These are phyloP conservation scores for Oscheius sp. DNA, from an alignment of 2,888 invertebrate genomes.

Conservation along the genomic window DNA sequence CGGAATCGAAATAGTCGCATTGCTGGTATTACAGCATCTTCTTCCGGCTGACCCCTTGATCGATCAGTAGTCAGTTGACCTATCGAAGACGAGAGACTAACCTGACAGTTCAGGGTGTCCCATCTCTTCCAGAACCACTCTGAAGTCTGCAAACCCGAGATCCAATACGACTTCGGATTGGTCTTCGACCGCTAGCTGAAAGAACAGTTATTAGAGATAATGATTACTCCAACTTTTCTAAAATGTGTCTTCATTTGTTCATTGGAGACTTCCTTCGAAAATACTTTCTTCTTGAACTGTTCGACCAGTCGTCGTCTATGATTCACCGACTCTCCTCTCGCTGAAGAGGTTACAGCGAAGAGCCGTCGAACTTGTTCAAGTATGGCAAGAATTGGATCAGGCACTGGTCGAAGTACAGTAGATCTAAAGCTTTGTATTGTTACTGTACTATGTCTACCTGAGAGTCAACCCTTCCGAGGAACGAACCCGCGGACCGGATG, in stretches of 20 bases:
- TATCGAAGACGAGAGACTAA: not conserved
- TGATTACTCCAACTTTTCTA: conserved; percentile 44
- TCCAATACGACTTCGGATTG: conserved; percentile 56
- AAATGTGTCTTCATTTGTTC: conserved; percentile 57
- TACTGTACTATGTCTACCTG: not conserved
- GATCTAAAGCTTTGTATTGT: conserved; percentile 38
- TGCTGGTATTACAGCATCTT: not conserved
- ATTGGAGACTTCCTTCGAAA: conserved; percentile 49
- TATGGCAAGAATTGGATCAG: conserved; percentile 61
- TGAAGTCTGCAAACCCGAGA: conserved; percentile 61
- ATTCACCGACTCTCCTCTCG: conserved; percentile 25
- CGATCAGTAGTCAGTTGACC: not conserved
- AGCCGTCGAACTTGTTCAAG: conserved; percentile 56
- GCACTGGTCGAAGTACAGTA: conserved; percentile 52
- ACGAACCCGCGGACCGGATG: conserved; percentile 4
- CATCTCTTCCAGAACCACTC: conserved; percentile 54
- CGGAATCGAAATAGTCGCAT: not conserved
- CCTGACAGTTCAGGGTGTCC: conserved; percentile 43
- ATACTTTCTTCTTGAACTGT: conserved; percentile 53
- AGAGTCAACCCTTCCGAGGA: conserved; percentile 27
- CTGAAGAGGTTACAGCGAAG: conserved; percentile 30
- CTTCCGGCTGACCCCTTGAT: not conserved
- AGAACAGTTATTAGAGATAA: not conserved
- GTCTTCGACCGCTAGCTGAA: conserved; percentile 48
- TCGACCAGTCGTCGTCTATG: conserved; percentile 52